Evolutionary conservation across 2,888 invertebrate genomes (phyloP).

Genomic region (Panopea generosa): DNA sequence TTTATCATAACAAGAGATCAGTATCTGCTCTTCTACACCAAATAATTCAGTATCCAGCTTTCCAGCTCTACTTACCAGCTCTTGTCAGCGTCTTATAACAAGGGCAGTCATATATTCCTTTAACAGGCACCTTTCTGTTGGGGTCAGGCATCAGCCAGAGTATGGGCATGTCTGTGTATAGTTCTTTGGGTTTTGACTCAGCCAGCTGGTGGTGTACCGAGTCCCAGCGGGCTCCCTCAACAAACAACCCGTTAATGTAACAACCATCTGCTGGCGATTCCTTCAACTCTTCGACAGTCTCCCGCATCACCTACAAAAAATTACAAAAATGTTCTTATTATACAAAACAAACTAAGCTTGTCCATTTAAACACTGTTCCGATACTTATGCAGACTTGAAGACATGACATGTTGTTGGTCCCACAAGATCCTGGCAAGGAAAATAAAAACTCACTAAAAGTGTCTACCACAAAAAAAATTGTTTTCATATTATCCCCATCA

Average conservation of each 20-base stretch:
- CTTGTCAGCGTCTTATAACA: constrained; percentile 89
- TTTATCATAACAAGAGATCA: too few species aligned
- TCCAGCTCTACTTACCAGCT: constrained; percentile 86
- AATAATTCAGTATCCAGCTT: too few species aligned
- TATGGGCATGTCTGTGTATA: constrained; percentile 89
- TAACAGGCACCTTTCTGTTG: constrained; percentile 86
- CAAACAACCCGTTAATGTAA: constrained; percentile 84
- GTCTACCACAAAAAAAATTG: too few species aligned
- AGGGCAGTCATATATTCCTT: constrained; percentile 88
- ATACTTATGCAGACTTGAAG: too few species aligned
- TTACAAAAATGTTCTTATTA: neutral
- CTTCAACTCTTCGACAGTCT: constrained; percentile 74
- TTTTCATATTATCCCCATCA: too few species aligned
- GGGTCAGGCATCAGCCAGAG: constrained; percentile 90
- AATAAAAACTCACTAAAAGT: too few species aligned
- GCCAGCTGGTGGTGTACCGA: constrained; percentile 68
- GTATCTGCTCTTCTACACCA: too few species aligned
- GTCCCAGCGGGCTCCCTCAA: constrained; percentile 85
- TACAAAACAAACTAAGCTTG: too few species aligned
- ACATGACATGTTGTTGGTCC: too few species aligned
- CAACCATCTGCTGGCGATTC: constrained; percentile 84
- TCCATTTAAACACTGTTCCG: too few species aligned
- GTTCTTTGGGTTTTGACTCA: constrained; percentile 85
- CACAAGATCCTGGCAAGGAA: too few species aligned
- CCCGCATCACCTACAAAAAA: constrained; percentile 76